Evolutionary conservation across 2,888 invertebrate genomes (phyloP).

Genomic region (Diogma glabrata): DNA sequence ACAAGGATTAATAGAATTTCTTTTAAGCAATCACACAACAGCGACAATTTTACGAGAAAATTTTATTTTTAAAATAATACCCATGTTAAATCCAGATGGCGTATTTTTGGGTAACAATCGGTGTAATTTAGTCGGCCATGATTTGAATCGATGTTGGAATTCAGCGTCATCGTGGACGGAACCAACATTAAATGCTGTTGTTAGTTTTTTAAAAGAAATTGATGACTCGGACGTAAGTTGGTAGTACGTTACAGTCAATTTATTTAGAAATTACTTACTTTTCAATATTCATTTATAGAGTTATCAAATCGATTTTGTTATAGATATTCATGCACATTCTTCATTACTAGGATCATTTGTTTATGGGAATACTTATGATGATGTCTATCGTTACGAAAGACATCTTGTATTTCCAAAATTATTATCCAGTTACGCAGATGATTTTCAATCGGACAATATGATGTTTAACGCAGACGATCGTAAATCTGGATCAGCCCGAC

Average conservation of each 20-base stretch:
- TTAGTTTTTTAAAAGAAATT: conserved; percentile 63
- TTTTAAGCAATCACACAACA: conserved; percentile 73
- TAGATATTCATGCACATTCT: conserved; percentile 91
- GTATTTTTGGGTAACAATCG: conserved; percentile 92
- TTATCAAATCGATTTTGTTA: conserved; percentile 78
- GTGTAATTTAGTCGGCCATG: conserved; percentile 82
- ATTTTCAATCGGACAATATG: conserved; percentile 74
- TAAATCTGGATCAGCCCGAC: conserved; percentile 77
- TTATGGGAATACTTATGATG: conserved; percentile 88
- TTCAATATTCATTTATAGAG: conserved; percentile 23
- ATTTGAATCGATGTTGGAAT: conserved; percentile 89
- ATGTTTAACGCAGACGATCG: conserved; percentile 85
- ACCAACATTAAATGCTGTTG: conserved; percentile 76
- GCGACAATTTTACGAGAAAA: conserved; percentile 62
- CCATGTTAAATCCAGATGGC: conserved; percentile 97
- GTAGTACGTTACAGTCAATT: conserved; percentile 14
- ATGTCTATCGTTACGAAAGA: conserved; percentile 80
- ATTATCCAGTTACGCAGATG: conserved; percentile 74
- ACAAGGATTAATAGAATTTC: conserved; percentile 88
- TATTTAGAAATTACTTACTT: conserved; percentile 4
- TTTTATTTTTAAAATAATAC: conserved; percentile 74
- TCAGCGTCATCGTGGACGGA: conserved; percentile 83
- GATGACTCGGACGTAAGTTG: conserved; percentile 62
- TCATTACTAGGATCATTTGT: conserved; percentile 89
- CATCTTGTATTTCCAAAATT: conserved; percentile 93